phyloP scores from a whole-genome alignment of 2,113 vertebrate genomes.

The Xenopus laevis region DNA sequence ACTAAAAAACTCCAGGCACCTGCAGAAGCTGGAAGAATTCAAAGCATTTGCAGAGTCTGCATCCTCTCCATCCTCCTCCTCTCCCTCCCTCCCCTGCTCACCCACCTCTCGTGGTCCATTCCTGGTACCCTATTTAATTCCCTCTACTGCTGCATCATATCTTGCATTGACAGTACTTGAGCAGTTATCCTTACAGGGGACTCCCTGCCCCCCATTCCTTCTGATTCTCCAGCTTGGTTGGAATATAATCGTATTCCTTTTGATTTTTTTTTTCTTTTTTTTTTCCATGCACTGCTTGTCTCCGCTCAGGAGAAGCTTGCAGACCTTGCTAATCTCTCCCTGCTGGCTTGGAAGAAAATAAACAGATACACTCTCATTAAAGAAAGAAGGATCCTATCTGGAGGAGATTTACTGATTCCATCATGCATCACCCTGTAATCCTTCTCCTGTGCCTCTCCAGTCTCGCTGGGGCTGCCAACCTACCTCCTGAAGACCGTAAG shows the following conservation, averaged over 20 bases:
- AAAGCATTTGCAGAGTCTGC: constrained; percentile 26
- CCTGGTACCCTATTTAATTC: constrained; percentile 42
- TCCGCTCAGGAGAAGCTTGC: constrained; percentile 12
- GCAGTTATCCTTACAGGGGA: constrained; percentile 19
- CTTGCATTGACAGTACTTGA: constrained; percentile 24
- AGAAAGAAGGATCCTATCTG: neutral
- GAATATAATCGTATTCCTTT: constrained; percentile 17
- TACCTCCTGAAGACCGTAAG: constrained; percentile 34
- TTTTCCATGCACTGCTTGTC: neutral
- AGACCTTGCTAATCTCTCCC: constrained; percentile 8
- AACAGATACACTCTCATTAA: constrained; percentile 1
- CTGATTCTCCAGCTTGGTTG: neutral
- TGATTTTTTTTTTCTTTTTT: neutral
- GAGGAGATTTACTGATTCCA: neutral
- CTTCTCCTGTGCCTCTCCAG: constrained; percentile 15
- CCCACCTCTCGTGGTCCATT: constrained; percentile 29
- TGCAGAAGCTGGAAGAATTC: constrained; percentile 17
- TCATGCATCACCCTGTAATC: constrained; percentile 23
- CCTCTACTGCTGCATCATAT: constrained; percentile 39
- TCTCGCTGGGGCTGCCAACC: constrained; percentile 9
- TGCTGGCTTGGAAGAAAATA: constrained; percentile 5
- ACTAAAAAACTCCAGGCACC: neutral
- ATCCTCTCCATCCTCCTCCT: constrained; percentile 13
- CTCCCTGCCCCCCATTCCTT: constrained; percentile 9
- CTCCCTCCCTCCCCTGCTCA: constrained; percentile 9